Percentiles rank a stretch among this genome's conserved stretches.
Conservation (phyloP, 2,888 invertebrate genomes). For the Shargacucullia verbasci region DNA sequence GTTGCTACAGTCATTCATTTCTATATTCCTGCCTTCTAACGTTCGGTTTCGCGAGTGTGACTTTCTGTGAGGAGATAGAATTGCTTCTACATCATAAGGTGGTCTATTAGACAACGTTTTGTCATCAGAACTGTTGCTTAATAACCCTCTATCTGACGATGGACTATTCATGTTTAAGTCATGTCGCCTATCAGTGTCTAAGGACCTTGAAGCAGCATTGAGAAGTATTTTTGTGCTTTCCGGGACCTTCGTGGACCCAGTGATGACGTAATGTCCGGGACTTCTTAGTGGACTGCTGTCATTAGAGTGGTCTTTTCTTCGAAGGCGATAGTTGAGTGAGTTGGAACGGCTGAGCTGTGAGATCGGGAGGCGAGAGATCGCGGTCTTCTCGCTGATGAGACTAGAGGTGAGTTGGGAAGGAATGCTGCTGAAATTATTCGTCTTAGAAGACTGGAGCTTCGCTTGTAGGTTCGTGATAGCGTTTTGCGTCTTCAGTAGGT, state of each 20-base stretch:
- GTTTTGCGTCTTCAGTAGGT: constrained; percentile 89
- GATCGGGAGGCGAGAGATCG: constrained; percentile 81
- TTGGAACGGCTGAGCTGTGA: constrained; percentile 85
- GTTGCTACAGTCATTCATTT: constrained; percentile 77
- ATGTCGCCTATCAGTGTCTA: constrained; percentile 75
- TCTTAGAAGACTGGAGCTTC: constrained; percentile 82
- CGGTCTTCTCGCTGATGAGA: constrained; percentile 83
- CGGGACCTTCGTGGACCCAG: constrained; percentile 79
- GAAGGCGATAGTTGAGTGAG: constrained; percentile 83
- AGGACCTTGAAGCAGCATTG: constrained; percentile 78
- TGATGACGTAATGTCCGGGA: constrained; percentile 85
- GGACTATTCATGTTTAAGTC: constrained; percentile 86
- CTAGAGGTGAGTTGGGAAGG: constrained; percentile 81
- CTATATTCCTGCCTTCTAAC: constrained; percentile 83
- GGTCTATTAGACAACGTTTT: constrained; percentile 82
- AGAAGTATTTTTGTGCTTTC: constrained; percentile 75
- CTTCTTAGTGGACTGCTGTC: constrained; percentile 83
- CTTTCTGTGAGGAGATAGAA: constrained; percentile 83
- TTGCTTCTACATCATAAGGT: constrained; percentile 76
- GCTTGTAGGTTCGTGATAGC: constrained; percentile 90
- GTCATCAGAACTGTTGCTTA: constrained; percentile 84
- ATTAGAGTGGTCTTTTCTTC: constrained; percentile 77
- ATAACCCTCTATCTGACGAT: constrained; percentile 72
- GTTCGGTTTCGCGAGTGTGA: constrained; percentile 88
- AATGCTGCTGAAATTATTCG: constrained; percentile 71